These are phyloP conservation scores for Venturia canescens DNA, from an alignment of 1,140 invertebrate species.

Conservation along the genomic window DNA sequence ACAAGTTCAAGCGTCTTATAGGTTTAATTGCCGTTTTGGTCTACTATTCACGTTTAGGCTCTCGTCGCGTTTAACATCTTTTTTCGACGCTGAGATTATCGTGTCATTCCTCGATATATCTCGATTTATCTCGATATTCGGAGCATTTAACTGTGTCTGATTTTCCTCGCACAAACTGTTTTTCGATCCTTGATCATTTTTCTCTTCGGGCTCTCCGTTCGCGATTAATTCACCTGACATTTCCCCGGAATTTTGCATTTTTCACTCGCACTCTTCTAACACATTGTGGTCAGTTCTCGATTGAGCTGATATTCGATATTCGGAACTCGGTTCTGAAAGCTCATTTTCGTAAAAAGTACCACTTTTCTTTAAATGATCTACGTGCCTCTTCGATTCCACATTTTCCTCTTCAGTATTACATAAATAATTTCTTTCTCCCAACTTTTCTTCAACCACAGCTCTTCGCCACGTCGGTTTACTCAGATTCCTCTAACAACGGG, in stretches of 20 bases:
- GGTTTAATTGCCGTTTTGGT: conserved; percentile 19
- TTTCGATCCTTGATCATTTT: neutral
- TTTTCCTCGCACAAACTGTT: neutral
- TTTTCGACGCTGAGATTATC: neutral
- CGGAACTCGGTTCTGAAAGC: no score
- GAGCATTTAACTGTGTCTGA: no score
- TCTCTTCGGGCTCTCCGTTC: no score
- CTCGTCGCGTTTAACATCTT: neutral
- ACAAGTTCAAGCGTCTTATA: conserved; percentile 4
- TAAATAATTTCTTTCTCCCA: no score
- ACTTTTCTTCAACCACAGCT: no score
- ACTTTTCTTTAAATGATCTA: no score
- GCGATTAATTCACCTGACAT: neutral
- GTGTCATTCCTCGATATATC: neutral
- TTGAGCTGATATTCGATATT: neutral
- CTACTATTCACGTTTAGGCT: no score
- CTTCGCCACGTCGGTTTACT: no score
- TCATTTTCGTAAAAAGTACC: no score
- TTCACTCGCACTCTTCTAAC: neutral
- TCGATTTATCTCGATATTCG: neutral
- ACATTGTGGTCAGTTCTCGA: neutral
- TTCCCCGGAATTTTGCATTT: neutral
- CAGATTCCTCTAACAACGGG: no score
- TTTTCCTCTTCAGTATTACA: no score
- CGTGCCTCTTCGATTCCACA: no score